Base-by-base conservation (phyloP, 2,797 vertebrate species). In the Emydoidea blandingii region DNA sequence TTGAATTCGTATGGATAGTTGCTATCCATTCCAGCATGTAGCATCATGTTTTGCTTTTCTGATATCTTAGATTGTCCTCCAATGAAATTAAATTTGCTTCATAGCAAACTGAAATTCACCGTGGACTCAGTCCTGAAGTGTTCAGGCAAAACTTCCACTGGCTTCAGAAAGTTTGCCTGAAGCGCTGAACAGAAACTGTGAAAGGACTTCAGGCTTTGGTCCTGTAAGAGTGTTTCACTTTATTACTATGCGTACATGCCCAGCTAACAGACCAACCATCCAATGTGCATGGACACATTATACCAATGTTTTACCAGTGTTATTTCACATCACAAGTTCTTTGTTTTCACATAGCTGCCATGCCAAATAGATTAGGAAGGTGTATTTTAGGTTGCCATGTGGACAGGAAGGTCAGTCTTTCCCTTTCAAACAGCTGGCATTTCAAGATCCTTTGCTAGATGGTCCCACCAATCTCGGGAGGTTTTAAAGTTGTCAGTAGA, bases 111-210 rank as follows among this genome's bases (percentile, higher is more conserved):
- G 18, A 65, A 93, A 84, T 21, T 59, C 56, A 90, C 41, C 65
- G 31, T 0, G 4, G 41, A 54, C 19, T 85, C 0, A 0, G 0
- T 78, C n/a, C 54, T 86, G 47, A 91, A 96, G 23, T 4, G 54
- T 15, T 16, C 6, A 85, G 8, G n/a, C 37, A 54, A 37, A 87
- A 49, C 5, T 44, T 72, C 47, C 15, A 83, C 14, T 65, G 83
- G 6, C 14, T 89, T 82, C 41, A 91, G 65, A 82, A 57, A 21
- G 84, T 81, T 89, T 90, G 44, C 4, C 34, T 82, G 19, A 90
- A 57, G 15, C 11, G 12, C 2, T 53, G 81, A 90, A 65, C 4
- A 82, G 68, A 91, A 90, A 88, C 25, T 83, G 57, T 59, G 47
- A 65, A 90, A 25, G 10, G 80, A 65, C 56, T 83, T 49, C 3